These are phyloP conservation scores for Orthosia gothica DNA, from an alignment of 2,888 invertebrate genomes.

Conservation along the genomic window DNA sequence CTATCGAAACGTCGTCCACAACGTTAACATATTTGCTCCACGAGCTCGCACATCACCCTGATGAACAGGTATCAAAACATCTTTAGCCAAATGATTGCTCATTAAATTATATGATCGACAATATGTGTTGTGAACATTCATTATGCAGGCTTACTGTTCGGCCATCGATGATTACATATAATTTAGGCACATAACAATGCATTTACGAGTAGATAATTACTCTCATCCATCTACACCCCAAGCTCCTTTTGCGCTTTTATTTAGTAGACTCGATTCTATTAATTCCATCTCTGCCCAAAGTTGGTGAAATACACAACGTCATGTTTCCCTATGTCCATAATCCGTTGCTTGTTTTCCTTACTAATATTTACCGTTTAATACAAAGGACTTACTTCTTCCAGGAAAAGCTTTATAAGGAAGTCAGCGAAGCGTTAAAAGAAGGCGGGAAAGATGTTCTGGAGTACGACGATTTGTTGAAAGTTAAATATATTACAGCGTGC, in stretches of 20 bases:
- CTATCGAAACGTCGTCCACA: constrained; percentile 84
- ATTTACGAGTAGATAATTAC: constrained; percentile 16
- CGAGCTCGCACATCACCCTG: constrained; percentile 81
- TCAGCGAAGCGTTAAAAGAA: constrained; percentile 57
- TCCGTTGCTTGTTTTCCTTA: constrained; percentile 12
- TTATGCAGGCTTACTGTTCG: background rate
- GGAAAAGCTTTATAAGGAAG: too few species aligned
- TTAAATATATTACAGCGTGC: constrained; percentile 81
- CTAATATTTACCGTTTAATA: background rate
- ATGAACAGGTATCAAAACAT: constrained; percentile 76
- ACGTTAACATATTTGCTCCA: constrained; percentile 77
- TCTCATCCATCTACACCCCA: background rate
- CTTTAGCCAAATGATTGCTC: constrained; percentile 12
- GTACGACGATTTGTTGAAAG: constrained; percentile 81
- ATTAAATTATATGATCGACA: constrained; percentile 13
- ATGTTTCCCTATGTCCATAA: constrained; percentile 1
- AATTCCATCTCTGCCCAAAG: background rate
- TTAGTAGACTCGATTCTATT: background rate
- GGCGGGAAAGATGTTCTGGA: constrained; percentile 79
- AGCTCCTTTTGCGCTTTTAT: background rate
- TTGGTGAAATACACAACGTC: constrained; percentile 1
- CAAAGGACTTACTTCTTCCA: too few species aligned
- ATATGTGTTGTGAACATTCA: background rate
- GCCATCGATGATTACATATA: background rate
- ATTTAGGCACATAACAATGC: background rate